Conservation (phyloP, 2,888 invertebrate species). For the Drosophila dives region DNA sequence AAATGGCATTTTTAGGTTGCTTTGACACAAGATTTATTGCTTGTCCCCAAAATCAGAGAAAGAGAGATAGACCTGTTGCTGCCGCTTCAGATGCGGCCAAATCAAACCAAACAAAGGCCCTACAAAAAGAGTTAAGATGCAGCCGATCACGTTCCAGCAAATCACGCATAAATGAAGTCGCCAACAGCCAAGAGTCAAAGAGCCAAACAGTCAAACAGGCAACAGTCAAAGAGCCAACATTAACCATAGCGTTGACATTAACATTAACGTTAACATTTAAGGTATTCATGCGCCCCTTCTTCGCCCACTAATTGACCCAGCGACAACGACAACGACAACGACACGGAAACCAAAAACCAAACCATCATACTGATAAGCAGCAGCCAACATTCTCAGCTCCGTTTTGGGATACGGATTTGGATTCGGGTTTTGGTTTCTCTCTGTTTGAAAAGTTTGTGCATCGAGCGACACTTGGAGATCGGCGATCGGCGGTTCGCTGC, state of each 20-base stretch:
- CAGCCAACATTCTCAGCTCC: slow-evolving; percentile 7
- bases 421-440: background rate
- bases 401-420: slow-evolving; percentile 1
- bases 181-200: slow-evolving; percentile 14
- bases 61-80: slow-evolving; percentile 43
- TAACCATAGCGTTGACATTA: slow-evolving; percentile 39
- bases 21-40: slow-evolving; percentile 78
- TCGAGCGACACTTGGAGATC: slow-evolving; percentile 46
- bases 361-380: slow-evolving; percentile 48
- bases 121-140: slow-evolving; percentile 19
- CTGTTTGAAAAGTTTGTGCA: slow-evolving; percentile 43
- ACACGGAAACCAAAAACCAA: slow-evolving; percentile 15
- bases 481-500: slow-evolving; percentile 28
- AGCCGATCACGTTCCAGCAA: slow-evolving; percentile 67
- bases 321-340: slow-evolving; percentile 55
- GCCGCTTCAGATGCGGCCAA: slow-evolving; percentile 41
- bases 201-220: slow-evolving; percentile 3
- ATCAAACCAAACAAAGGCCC: slow-evolving; percentile 48
- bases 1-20: slow-evolving; percentile 66
- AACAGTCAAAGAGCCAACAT: slow-evolving; percentile 18
- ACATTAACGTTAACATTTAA: slow-evolving; percentile 60
- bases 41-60: slow-evolving; percentile 77
- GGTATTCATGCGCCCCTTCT: slow-evolving; percentile 80
- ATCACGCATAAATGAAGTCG: slow-evolving; percentile 70
- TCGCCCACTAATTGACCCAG: slow-evolving; percentile 81